Evolutionary conservation across 2,888 invertebrate genomes (phyloP), one percentile per base, ranked within the genome.

Genomic region (Furcula furcula): DNA sequence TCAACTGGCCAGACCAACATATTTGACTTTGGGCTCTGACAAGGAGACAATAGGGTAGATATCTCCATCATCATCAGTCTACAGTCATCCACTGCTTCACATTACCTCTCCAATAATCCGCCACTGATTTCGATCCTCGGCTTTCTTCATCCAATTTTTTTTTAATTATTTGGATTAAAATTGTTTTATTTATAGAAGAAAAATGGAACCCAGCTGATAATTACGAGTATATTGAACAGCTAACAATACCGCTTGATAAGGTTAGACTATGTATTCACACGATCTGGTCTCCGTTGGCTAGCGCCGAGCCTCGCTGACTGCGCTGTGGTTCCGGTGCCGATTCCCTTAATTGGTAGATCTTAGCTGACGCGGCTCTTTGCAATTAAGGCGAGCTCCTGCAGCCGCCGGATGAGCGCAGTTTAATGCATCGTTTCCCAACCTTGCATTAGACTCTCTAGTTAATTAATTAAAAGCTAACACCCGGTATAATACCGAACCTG

Each of bases 281-380:
- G 32, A 28, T 35, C 23, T 25, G 40, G 31, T 47, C 23, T 21
- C 37, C 54, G 50, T 42, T 32, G 37, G 53, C 57, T 47, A 48
- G 56, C 51, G 55, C 53, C 39, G 46, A 46, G 57, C 46, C 31
- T 36, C 46, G 84, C 82, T 80, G 81, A 84, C 65, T 71, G 65
- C 58, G 76, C 80, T 54, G 60, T 53, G 75, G 81, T 82, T 80
- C 76, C 81, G 79, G 74, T 71, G 50, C 73, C 72, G 82, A 78
- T 77, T 79, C 75, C 50, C 76, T 76, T 87, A 87, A 87, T 86
- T 86, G 85, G 76, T 77, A 79, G 83, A 77, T 86, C 85, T 87
- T 86, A 82, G 85, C 85, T 83, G 84, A 83, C 77, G 64, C 56
- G 34, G 85, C 86, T 74, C 76, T 82, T 84, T 78, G 79, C 78